Evolutionary conservation across 2,888 invertebrate genomes (phyloP), one percentile per base, ranked within the genome.

Genomic region (Oscheius sp.): DNA sequence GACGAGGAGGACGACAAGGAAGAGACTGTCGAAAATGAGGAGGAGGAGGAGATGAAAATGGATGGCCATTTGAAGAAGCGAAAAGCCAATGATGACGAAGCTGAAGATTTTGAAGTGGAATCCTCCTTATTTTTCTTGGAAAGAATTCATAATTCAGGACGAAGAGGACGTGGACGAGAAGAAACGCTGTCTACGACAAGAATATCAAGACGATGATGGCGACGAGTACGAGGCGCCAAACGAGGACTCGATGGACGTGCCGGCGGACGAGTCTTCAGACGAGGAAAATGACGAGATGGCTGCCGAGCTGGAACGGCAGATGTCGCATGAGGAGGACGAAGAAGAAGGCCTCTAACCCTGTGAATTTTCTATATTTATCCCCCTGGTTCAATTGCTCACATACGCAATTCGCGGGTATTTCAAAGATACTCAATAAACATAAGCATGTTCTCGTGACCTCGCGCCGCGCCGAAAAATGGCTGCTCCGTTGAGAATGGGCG

Each of bases 271-370:
- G 42, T 71, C 78, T 29, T 78, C 79, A 10, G 80, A 80, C n/a
- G 79, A 83, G 32, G 79, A 81, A 33, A 76, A 76, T 35, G 83
- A 84, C 42, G 81, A 81, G 33, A 80, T 84, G 82, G 84, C 83
- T 0, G 84, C 82, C 1, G 66, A 78, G 33, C 68, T 84, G n/a
- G 84, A 84, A 63, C 63, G 80, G 32, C 77, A 81, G 57, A 77
- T 82, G 2, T 76, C 79, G 35, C 55, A 68, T 10, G 72, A 71
- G 2, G 33, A 50, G 9, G 58, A 59, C n/a, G 70, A 59, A 7
- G 58, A 47, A n/a, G 53, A 37, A 42, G 33, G 47, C 21, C 35
- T 2, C 21, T 3, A 42, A 42, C 42, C 42, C 42, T 42, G 42
- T 42, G 42, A 42, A 42, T 42, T 5, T 21, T 21, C 21, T 42